Evolutionary conservation across 23 tunicate genomes (phyloP), one percentile per base, ranked within the genome.

Genomic region (Styela clava): DNA sequence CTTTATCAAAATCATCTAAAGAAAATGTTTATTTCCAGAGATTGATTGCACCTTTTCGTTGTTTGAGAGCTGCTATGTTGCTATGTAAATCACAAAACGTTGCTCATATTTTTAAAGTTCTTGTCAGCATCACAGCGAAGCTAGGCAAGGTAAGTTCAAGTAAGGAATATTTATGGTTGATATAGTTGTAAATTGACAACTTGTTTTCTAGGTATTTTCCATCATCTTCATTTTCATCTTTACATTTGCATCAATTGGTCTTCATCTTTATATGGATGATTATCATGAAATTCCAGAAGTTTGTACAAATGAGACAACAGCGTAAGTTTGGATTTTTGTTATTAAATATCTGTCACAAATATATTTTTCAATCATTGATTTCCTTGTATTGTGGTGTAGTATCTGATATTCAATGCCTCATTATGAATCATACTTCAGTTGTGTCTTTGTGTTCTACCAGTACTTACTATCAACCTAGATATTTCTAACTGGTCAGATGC

Each of bases 11-110:
- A 67, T 18, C 22, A 67, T 67, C 31, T 1, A 0, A 16, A 25
- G 22, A 19, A 27, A 0, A 67, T 67, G 1, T 63, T 72, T 56
- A 74, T 85, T 74, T 68, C 2, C 79, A 92, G 97, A 73, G 97
- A 78, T 37, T 92, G n/a, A 22, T 92, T 1, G 84, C 94, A 34
- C 97, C 97, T 23, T 92, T 92, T 69, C 89, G 97, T 18, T 87
- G 92, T 31, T 79, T 92, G 24, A 88, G 97, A 22, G 92, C 97
- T 28, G 86, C 92, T 19, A 92, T 92, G 97, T 71, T 92, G 21
- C 34, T 92, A 62, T 87, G 97, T 85, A 92, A 92, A 69, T 92
- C 97, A 67, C 84, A 87, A 68, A 92, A 92, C 76, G 97, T 92
- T 27, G 83, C 97, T 79, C 97, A 92, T 63, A 92, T 92, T 12